Conservation (phyloP, 2,888 invertebrate species). For the Caenorhabditis imperialis region DNA sequence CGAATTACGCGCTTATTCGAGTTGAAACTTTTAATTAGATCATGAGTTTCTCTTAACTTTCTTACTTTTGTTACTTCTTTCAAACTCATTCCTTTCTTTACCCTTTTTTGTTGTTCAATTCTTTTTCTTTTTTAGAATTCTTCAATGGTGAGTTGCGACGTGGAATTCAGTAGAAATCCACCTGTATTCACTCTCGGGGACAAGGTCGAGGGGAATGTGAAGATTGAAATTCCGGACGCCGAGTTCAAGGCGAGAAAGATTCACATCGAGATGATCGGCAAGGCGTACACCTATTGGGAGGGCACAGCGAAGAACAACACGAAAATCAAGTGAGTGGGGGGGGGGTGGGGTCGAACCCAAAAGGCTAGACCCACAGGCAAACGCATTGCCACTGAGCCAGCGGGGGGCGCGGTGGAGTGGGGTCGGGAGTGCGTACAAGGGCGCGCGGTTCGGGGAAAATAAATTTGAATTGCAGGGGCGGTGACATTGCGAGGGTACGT, state of each 20-base stretch:
- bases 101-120: not conserved
- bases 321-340: constrained; percentile 50
- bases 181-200: constrained; percentile 29
- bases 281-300: constrained; percentile 54
- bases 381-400: no score
- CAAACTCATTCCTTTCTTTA: not conserved
- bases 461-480: constrained; percentile 17
- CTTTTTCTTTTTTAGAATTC: not conserved
- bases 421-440: not conserved
- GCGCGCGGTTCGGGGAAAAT: not conserved
- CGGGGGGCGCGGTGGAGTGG: not conserved
- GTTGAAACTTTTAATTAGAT: no score
- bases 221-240: constrained; percentile 27
- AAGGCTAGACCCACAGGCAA: no score
- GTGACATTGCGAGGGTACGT: constrained; percentile 44
- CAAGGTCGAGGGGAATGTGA: constrained; percentile 29
- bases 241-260: constrained; percentile 47
- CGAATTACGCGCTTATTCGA: no score
- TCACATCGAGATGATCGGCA: constrained; percentile 40
- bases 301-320: constrained; percentile 43
- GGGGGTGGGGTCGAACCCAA: no score
- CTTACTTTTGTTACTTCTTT: no score
- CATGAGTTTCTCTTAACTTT: no score
- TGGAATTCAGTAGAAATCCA: constrained; percentile 31
- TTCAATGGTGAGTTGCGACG: constrained; percentile 3